phyloP scores from a whole-genome alignment of 2,888 invertebrate genomes.

The Onthophagus sagittarius region DNA sequence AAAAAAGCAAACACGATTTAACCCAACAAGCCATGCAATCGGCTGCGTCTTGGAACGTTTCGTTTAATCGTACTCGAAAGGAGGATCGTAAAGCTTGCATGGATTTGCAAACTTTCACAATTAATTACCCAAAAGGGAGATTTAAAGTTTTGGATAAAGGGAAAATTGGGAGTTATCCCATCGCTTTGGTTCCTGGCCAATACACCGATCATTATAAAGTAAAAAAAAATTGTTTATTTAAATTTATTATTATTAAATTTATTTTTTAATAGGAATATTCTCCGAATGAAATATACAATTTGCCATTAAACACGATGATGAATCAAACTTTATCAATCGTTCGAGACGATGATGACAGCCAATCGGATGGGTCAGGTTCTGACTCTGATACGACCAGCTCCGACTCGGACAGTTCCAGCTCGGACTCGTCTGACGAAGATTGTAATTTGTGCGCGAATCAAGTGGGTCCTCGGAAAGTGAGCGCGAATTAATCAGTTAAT shows the following conservation, averaged over 20 bases:
- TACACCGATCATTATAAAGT: constrained; percentile 80
- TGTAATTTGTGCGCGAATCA: constrained; percentile 18
- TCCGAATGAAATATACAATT: constrained; percentile 80
- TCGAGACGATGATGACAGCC: constrained; percentile 48
- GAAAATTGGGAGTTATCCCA: constrained; percentile 74
- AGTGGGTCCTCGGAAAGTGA: constrained; percentile 17
- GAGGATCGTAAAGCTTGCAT: constrained; percentile 79
- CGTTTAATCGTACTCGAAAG: constrained; percentile 73
- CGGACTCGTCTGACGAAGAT: constrained; percentile 33
- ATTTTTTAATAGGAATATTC: constrained; percentile 56
- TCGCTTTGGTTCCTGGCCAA: constrained; percentile 94
- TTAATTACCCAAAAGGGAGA: constrained; percentile 69
- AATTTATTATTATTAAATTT: neutral
- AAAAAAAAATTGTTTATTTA: constrained; percentile 4
- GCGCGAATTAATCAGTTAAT: constrained; percentile 19
- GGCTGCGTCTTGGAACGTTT: constrained; percentile 84
- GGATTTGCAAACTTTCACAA: constrained; percentile 87
- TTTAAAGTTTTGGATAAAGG: constrained; percentile 48
- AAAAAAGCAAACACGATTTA: constrained; percentile 60
- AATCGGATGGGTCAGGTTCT: constrained; percentile 53
- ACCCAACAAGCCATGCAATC: constrained; percentile 81
- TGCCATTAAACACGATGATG: constrained; percentile 88
- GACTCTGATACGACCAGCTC: constrained; percentile 52
- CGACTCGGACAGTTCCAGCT: constrained; percentile 43
- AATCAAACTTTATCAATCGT: constrained; percentile 58